These are phyloP conservation scores for Palythoa grandiflora DNA, from an alignment of 92 coral and sea anemone species.

Conservation along the genomic window DNA sequence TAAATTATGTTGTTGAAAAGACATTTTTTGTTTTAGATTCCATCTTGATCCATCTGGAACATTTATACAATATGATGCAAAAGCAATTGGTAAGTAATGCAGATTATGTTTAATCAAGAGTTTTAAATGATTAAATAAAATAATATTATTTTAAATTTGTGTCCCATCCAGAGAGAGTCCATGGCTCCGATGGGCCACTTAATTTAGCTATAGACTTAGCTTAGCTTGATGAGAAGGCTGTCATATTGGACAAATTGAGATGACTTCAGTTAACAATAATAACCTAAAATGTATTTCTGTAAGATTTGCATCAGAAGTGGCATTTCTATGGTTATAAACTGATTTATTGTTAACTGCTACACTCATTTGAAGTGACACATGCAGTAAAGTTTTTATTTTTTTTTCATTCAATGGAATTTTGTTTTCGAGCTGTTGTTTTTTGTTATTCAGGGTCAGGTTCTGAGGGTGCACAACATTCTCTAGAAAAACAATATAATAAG, in stretches of 20 bases:
- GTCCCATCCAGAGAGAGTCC: too few relatives aligned
- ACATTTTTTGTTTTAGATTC: constrained; percentile 58
- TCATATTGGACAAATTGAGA: too few relatives aligned
- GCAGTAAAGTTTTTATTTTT: neutral
- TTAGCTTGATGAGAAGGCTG: too few relatives aligned
- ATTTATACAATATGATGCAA: constrained; percentile 97
- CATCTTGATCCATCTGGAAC: constrained; percentile 99
- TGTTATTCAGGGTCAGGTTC: constrained; percentile 91
- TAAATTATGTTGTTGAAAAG: neutral
- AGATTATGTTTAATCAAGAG: neutral
- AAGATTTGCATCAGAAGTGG: too few relatives aligned
- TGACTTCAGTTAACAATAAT: too few relatives aligned
- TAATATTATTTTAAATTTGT: too few relatives aligned
- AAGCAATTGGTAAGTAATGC: constrained; percentile 88
- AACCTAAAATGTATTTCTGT: too few relatives aligned
- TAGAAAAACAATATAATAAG: constrained; percentile 94
- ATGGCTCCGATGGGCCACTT: too few relatives aligned
- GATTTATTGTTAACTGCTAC: neutral
- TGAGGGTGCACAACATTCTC: constrained; percentile 99
- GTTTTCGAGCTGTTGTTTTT: neutral
- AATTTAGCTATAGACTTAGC: too few relatives aligned
- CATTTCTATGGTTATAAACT: too few relatives aligned
- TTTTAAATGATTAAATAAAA: too few relatives aligned
- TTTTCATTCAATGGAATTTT: neutral
- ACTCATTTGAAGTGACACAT: too few relatives aligned